phyloP scores from a whole-genome alignment of 2,113 vertebrate genomes.

The Chloebia gouldiae region DNA sequence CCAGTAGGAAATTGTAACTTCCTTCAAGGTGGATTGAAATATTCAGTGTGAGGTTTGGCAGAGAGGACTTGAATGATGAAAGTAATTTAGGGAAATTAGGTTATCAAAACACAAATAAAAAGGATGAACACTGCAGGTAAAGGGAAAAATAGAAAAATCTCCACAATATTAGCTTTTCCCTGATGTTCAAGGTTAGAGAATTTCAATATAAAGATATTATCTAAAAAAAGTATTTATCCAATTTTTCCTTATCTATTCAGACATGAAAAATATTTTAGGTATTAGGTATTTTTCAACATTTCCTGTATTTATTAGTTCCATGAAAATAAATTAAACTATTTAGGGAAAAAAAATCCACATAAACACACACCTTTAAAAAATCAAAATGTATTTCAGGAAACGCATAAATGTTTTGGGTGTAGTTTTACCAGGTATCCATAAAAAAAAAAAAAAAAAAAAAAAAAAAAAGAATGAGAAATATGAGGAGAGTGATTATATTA shows the following conservation, averaged over 20 bases:
- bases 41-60: not conserved
- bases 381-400: not conserved
- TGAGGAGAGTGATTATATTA: not conserved
- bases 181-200: not conserved
- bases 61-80: not conserved
- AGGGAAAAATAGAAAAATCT: not conserved
- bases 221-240: not conserved
- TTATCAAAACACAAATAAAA: not conserved
- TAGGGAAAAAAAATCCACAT: rapidly evolving
- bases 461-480: not conserved
- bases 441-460: not conserved
- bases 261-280: not conserved
- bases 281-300: not conserved
- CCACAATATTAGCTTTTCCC: not conserved
- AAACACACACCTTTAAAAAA: not conserved
- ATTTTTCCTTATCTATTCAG: not conserved
- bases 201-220: not conserved
- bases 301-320: not conserved
- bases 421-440: not conserved
- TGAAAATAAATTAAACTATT: not conserved
- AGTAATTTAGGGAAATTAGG: not conserved
- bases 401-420: not conserved
- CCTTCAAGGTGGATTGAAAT: not conserved
- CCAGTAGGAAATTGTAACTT: not conserved
- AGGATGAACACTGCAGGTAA: not conserved